phyloP scores from a whole-genome alignment of 2,113 vertebrate species.

The Upupa epops region DNA sequence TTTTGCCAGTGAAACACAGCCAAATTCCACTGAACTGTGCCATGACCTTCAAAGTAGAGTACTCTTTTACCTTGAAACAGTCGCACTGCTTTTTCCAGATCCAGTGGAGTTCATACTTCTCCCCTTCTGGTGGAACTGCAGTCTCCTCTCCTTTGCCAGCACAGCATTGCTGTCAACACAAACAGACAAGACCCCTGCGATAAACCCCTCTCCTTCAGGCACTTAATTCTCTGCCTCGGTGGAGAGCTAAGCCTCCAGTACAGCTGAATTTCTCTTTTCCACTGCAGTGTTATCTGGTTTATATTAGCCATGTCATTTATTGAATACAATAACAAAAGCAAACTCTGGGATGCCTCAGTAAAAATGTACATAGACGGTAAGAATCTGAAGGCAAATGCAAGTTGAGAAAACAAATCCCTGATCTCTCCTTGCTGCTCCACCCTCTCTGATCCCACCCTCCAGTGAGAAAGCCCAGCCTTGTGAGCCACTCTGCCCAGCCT shows the following conservation, averaged over 20 bases:
- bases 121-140: slow-evolving; percentile 88
- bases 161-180: slow-evolving; percentile 81
- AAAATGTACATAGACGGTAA: background rate
- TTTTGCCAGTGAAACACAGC: background rate
- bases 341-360: slow-evolving; percentile 8
- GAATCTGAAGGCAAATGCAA: slow-evolving; percentile 9
- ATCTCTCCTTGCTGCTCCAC: background rate
- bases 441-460: background rate
- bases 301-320: slow-evolving; percentile 54
- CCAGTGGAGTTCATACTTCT: slow-evolving; percentile 97
- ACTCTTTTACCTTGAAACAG: slow-evolving; percentile 89
- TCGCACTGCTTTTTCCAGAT: slow-evolving; percentile 93
- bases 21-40: background rate
- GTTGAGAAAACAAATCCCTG: slow-evolving; percentile 19
- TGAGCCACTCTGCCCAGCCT: background rate
- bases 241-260: background rate
- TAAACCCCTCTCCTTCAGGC: background rate
- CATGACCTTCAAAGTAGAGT: background rate
- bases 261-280: background rate
- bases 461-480: background rate
- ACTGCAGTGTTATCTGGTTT: slow-evolving; percentile 44
- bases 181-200: background rate
- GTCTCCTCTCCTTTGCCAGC: slow-evolving; percentile 86
- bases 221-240: background rate
- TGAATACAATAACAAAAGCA: slow-evolving; percentile 24